Evolutionary conservation across 2,797 vertebrate genomes (phyloP), one percentile per base, ranked within the genome.

Genomic region (Hypotaenidia philippensis): DNA sequence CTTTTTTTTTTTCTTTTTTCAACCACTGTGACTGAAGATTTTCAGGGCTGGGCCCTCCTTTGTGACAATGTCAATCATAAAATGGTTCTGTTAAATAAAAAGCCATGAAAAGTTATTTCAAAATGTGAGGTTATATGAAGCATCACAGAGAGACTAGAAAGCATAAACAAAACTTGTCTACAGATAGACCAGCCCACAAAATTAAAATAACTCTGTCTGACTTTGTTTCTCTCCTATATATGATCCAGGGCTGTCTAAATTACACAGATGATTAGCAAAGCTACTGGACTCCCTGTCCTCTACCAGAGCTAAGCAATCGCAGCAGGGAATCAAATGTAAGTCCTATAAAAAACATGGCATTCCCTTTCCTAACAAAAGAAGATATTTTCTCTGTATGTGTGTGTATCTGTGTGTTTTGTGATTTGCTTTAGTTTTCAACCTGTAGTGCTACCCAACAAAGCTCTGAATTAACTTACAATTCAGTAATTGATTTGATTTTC

Each of bases 351-450:
- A 1, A 2, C 20, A 32, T 10, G 13, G 3, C 9, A 44, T 47
- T 85, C 27, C 3, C 5, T 71, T 74, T 60, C 19, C 32, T 60
- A 47, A 57, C 34, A 26, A 52, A 71, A 63, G 34, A 47, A 8
- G 3, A 11, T 15, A 20, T 7, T 47, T 82, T 47, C 41, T 41
- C 41, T 18, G 20, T 45, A 21, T 47, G 45, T 22, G 21, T 47
- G 9, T 21, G 0, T 32, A 5, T 40, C 2, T 49, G 6, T 32
- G 3, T 36, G 2, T 12, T 17, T 19, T 27, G 64, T 45, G 10
- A 20, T 19, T 53, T 56, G 5, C 6, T 34, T 89, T 71, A 6
- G 0, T 25, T 79, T 82, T 77, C 44, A 47, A 27, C 14, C 4
- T 75, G 65, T 61, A 41, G 4, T 60, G 23, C 17, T 53, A 50